phyloP scores from a whole-genome alignment of 1,140 invertebrate species.

The Grapholita molesta region DNA sequence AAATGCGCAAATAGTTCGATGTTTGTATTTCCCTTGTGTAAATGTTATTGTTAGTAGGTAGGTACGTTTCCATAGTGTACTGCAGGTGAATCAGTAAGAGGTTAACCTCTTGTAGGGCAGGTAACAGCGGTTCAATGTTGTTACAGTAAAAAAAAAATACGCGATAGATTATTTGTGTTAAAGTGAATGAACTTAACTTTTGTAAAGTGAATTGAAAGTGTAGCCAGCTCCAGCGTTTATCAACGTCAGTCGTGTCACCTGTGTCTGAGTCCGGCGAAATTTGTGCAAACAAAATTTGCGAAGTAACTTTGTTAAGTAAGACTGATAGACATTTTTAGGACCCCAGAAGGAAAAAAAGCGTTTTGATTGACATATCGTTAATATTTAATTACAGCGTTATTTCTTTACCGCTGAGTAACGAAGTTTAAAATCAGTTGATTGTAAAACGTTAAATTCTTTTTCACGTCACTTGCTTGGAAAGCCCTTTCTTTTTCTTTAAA shows the following conservation, averaged over 20 bases:
- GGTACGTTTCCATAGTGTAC: constrained; percentile 43
- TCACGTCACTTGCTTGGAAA: too few relatives aligned
- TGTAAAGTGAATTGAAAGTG: constrained; percentile 1
- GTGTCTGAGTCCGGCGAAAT: constrained; percentile 29
- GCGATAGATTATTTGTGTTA: not conserved
- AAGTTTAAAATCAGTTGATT: not conserved
- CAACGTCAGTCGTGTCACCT: constrained; percentile 38
- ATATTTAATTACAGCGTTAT: constrained; percentile 22
- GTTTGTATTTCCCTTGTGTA: constrained; percentile 72
- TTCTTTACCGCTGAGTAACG: not conserved
- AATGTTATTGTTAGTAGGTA: constrained; percentile 62
- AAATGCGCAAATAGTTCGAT: constrained; percentile 70
- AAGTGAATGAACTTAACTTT: not conserved
- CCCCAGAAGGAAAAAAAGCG: constrained; percentile 27
- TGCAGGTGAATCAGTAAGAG: constrained; percentile 66
- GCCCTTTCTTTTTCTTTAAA: too few relatives aligned
- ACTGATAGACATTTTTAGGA: constrained; percentile 51
- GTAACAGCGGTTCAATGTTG: too few relatives aligned
- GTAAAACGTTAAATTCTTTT: too few relatives aligned
- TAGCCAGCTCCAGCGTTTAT: constrained; percentile 27
- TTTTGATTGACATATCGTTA: constrained; percentile 44
- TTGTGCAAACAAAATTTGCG: constrained; percentile 45
- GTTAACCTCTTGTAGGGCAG: too few relatives aligned
- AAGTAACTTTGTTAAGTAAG: constrained; percentile 55
- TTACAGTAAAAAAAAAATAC: too few relatives aligned